Conservation (phyloP, 1,140 invertebrate species). For the Aporrectodea caliginosa region DNA sequence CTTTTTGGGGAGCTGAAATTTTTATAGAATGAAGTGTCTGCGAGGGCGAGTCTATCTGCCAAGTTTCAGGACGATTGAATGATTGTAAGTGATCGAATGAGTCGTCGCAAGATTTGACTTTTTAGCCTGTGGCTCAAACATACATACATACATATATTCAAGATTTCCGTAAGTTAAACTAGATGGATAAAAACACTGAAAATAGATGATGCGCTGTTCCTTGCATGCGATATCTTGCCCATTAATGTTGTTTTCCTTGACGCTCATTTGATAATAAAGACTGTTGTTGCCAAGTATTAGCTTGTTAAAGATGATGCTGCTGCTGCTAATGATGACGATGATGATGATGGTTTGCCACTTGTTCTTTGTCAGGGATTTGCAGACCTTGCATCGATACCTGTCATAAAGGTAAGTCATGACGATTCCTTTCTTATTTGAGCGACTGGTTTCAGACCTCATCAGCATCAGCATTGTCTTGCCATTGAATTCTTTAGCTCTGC, state of each 20-base stretch:
- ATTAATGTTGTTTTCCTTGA: background rate
- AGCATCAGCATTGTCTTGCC: background rate
- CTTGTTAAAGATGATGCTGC: background rate
- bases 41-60: no score
- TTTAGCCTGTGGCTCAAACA: no score
- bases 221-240: no score
- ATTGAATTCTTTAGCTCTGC: background rate
- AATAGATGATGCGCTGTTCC: no score
- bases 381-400: slow-evolving; percentile 45
- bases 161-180: no score
- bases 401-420: slow-evolving; percentile 40
- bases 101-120: no score
- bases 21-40: no score
- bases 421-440: slow-evolving; percentile 1
- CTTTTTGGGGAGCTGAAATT: no score
- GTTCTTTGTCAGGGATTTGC: slow-evolving; percentile 42
- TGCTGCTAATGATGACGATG: background rate
- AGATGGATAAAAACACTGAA: no score
- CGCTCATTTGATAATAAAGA: background rate
- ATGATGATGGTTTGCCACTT: background rate
- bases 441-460: background rate
- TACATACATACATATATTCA: no score
- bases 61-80: no score
- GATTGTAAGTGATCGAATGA: no score
- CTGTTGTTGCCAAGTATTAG: background rate